Conservation (phyloP, 2,888 invertebrate genomes). For the Exephanes ischioxanthus region DNA sequence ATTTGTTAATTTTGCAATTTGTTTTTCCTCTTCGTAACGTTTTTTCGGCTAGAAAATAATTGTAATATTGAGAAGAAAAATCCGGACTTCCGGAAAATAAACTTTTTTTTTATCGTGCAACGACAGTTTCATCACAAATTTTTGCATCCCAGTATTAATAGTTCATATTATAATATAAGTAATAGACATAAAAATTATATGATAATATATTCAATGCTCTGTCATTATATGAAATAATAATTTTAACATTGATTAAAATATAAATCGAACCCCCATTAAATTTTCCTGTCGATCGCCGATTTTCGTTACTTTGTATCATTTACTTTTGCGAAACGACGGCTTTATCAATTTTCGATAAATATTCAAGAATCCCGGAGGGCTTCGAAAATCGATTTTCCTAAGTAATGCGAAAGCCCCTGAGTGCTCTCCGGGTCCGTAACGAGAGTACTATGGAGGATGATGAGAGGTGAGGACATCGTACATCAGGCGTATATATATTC, state of each 20-base stretch:
- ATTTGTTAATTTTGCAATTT: too few relatives aligned
- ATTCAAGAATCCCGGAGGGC: not conserved
- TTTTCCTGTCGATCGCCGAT: not conserved
- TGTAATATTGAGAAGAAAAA: not conserved
- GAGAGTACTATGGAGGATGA: constrained; percentile 9
- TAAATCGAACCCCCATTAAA: not conserved
- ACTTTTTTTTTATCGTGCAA: too few relatives aligned
- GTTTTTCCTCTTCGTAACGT: not conserved
- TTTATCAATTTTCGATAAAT: constrained; percentile 12
- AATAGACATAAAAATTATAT: not conserved
- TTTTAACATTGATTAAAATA: not conserved
- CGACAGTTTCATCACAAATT: too few relatives aligned
- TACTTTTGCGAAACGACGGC: not conserved
- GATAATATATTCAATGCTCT: not conserved
- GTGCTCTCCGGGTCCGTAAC: not conserved
- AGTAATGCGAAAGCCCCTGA: not conserved
- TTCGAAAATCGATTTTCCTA: constrained; percentile 1
- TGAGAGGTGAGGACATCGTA: constrained; percentile 34
- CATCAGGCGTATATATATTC: constrained; percentile 8
- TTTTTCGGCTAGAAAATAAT: not conserved
- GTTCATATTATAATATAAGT: too few relatives aligned
- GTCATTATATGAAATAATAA: not conserved
- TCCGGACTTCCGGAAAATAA: too few relatives aligned
- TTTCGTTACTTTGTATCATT: not conserved
- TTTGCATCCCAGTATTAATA: too few relatives aligned